Evolutionary conservation across 2,797 vertebrate genomes (phyloP), one percentile per base, ranked within the genome.

Genomic region (Sebastes dallii): DNA sequence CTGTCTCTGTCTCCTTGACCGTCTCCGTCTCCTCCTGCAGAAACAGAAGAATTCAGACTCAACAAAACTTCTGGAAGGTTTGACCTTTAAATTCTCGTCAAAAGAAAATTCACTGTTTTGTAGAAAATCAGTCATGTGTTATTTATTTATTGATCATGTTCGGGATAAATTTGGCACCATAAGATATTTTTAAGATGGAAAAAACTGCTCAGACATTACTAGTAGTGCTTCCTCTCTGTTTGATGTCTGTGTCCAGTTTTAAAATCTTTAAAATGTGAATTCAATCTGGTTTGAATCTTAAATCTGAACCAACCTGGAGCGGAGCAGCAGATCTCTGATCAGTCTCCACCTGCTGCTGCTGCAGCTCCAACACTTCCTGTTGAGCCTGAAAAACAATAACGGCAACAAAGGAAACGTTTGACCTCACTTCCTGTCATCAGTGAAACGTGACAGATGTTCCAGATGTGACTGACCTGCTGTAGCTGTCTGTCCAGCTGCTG

Each of bases 401-500:
- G 20, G 2, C 16, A 42, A 36, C 5, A n/a, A 7, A 65, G 3
- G 6, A 14, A 16, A 50, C 13, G 39, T 61, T 2, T 54, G 24
- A 60, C 4, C 8, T 71, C 9, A 69, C 50, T 16, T 22, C 29
- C 2, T 14, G 60, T 7, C 32, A n/a, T 2, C n/a, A 22, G 22
- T 6, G 5, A 25, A n/a, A 25, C 50, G 1, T 67, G 46, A 24
- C 46, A 34, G 62, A 22, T 9, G 18, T 29, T 58, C 52, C 36
- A 50, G 22, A 6, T 18, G 34, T 54, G 42, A 22, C 32, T 52
- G 34, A 97, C 96, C 95, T 97, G 94, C 78, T 96, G 94, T 73
- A 96, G 94, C 83, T 96, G 92, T 0, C 32, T 46, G 0, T 78
- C 83, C 74, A 96, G 91, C 87, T 95, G 93, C 78, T 95, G 94